These are phyloP conservation scores for Himalopsyche japonica DNA, from an alignment of 2,888 invertebrate genomes.

Conservation along the genomic window DNA sequence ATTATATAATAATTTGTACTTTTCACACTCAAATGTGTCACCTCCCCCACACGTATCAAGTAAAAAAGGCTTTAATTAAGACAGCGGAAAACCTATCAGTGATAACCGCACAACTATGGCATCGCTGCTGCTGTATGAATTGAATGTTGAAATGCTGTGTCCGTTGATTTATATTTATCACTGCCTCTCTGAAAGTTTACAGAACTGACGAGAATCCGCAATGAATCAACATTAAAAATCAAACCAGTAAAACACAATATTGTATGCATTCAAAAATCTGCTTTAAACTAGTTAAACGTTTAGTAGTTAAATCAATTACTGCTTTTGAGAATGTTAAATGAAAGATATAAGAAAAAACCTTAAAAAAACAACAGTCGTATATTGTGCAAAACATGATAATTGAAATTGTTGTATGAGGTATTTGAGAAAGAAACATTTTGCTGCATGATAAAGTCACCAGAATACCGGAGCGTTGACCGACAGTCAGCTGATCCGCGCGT, in stretches of 20 bases:
- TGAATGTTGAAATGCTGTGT: neutral
- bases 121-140: neutral
- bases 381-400: neutral
- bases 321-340: no score
- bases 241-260: no score
- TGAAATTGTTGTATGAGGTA: no score
- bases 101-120: neutral
- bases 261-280: no score
- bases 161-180: neutral
- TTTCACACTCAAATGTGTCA: slow-evolving; percentile 45
- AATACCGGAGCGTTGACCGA: neutral
- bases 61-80: neutral
- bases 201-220: no score
- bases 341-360: no score
- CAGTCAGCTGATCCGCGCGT: neutral
- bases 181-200: no score
- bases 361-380: neutral
- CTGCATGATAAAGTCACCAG: neutral
- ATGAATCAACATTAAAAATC: no score
- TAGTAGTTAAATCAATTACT: no score
- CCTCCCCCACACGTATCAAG: slow-evolving; percentile 10
- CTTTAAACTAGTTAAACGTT: no score
- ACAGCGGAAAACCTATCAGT: neutral
- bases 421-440: neutral
- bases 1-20: slow-evolving; percentile 54